phyloP scores from a whole-genome alignment of 1,140 invertebrate genomes.

The Drosophila cardini region DNA sequence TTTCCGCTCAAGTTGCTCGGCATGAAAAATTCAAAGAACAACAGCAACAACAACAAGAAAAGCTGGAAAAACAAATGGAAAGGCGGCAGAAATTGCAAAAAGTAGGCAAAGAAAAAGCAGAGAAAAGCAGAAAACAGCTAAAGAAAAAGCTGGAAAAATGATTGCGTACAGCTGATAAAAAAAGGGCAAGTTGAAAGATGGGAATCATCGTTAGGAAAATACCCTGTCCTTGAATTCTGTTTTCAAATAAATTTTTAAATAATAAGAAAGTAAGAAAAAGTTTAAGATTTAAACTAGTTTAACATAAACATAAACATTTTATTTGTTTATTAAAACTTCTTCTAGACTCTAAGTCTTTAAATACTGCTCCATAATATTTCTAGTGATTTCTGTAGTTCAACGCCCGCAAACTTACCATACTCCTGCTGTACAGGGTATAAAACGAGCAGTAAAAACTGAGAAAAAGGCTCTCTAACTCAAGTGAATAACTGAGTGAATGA shows the following conservation, averaged over 20 bases:
- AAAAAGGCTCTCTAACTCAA: slow-evolving; percentile 34
- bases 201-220: neutral
- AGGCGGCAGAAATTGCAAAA: slow-evolving; percentile 26
- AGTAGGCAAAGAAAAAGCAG: neutral
- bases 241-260: too few relatives aligned
- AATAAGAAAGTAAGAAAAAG: too few relatives aligned
- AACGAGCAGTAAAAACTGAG: slow-evolving; percentile 1
- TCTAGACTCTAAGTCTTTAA: too few relatives aligned
- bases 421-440: neutral
- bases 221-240: neutral
- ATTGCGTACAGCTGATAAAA: slow-evolving; percentile 63
- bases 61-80: slow-evolving; percentile 42
- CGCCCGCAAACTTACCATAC: neutral
- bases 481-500: slow-evolving; percentile 31
- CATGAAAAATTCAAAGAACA: slow-evolving; percentile 60
- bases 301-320: too few relatives aligned
- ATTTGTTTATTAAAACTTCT: too few relatives aligned
- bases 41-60: slow-evolving; percentile 21
- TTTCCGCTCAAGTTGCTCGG: slow-evolving; percentile 50
- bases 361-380: too few relatives aligned
- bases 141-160: slow-evolving; percentile 20
- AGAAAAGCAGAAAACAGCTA: neutral
- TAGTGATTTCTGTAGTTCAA: neutral
- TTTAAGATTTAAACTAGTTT: too few relatives aligned
- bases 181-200: slow-evolving; percentile 13